Base-by-base conservation (phyloP, 2,888 invertebrate genomes). In the Philaethria dido region DNA sequence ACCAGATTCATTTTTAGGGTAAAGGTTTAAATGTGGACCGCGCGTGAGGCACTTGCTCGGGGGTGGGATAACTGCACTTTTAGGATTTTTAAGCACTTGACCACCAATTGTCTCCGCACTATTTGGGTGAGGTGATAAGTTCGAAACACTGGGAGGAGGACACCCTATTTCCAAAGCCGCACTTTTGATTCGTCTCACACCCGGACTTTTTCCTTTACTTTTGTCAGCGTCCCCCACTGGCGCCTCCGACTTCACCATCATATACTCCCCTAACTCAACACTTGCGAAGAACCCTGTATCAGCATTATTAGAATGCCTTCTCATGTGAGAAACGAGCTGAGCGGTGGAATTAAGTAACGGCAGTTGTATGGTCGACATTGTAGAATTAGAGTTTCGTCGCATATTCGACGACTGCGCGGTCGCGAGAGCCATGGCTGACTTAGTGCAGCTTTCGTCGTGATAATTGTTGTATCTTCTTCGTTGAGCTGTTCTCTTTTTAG, bases 111-210 rank as follows among this genome's bases (percentile, higher is more conserved):
- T 95, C 84, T 97, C 96, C 52, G 96, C 95, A 81, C 96, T 96
- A 78, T 96, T 96, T 0, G 96, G 96, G 86, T 97, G 96, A 18
- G 96, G 95, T n/a, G 95, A 95, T 77, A 97, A 89, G 81, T 96
- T 95, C 69, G 95, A 94, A 22, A 94, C 94, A 69, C 94, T 94
- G 0, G 95, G 94, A 45, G 95, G 95, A 13, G 95, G 94, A 75
- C 95, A 95, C 20, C 95, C 94, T 55, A 95, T 95, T 83, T 95
- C 96, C 74, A 96, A 82, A 0, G 95, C 95, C 1, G 96, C 94
- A 75, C 95, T 95, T 77, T 95, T 94, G 62, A 96, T 96, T 54
- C 96, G 88, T 54, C 96, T 88, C 3, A 95, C 95, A 11, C 94
- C 94, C 9, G 93, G 85, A 78, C 93, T 93, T 72, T 95, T 93